Conservation (phyloP, 1,140 invertebrate species). For the Orchesella cincta region DNA sequence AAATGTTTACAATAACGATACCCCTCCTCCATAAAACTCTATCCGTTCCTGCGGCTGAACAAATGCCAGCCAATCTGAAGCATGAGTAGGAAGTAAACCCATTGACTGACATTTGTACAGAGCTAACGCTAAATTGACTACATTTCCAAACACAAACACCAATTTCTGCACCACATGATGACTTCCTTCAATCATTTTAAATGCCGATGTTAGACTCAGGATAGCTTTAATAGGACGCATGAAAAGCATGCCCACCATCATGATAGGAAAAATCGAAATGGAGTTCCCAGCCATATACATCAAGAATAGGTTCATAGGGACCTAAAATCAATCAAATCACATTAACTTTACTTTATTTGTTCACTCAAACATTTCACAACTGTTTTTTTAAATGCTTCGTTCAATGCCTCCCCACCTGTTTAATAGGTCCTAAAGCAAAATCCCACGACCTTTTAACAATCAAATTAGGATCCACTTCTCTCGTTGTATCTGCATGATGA, state of each 20-base stretch:
- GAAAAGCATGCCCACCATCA: conserved; percentile 99
- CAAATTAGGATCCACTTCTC: conserved; percentile 75
- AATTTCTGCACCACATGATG: conserved; percentile 89
- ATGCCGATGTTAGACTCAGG: conserved; percentile 64
- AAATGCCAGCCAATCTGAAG: conserved; percentile 98
- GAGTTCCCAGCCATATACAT: conserved; percentile 99
- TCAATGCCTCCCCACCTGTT: conserved; percentile 65
- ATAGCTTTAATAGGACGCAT: conserved; percentile 82
- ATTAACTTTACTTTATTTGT: background rate
- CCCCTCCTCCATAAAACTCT: conserved; percentile 84
- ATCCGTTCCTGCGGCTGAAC: conserved; percentile 84
- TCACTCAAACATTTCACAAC: conserved; percentile 22
- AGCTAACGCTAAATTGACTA: conserved; percentile 88
- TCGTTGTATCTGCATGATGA: conserved; percentile 72
- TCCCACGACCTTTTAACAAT: conserved; percentile 98
- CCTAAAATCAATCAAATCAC: conserved; percentile 54
- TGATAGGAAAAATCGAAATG: conserved; percentile 99
- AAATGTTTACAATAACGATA: conserved; percentile 61
- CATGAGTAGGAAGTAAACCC: conserved; percentile 94
- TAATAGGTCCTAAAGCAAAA: conserved; percentile 89
- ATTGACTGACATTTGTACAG: conserved; percentile 99
- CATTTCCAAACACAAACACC: conserved; percentile 91
- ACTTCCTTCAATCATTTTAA: conserved; percentile 93
- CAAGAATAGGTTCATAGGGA: conserved; percentile 99
- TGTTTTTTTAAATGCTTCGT: background rate